Evolutionary conservation across 2,797 vertebrate species (phyloP), one percentile per base, ranked within the genome.

Genomic region (Eurystomus glaucurus): DNA sequence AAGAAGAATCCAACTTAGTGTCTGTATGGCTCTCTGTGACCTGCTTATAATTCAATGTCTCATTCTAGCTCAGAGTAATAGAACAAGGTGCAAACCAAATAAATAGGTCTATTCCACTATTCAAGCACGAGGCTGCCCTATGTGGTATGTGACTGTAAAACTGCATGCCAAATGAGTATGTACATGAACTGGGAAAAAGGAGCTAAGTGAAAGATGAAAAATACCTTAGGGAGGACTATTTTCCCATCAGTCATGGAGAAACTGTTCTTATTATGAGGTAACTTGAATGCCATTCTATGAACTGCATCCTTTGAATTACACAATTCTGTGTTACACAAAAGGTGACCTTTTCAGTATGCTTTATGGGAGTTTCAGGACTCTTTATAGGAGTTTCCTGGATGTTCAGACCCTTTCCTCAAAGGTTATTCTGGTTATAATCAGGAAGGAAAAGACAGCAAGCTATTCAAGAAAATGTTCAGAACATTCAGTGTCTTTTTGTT

Each of bases 321-420:
- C 41, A 83, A 43, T 85, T 94, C 66, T 85, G 28, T 20, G 4
- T 58, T 94, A 80, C 77, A 84, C 71, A 97, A 93, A 95, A 66
- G 68, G 37, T 96, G 95, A 98, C 94, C 92, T 97, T 97, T 90
- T 95, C 87, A 93, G 26, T 90, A 87, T 92, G 95, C 82, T 96
- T 96, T 90, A 66, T 84, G 64, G 5, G 4, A 91, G 55, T 86
- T 84, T 89, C 83, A 74, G 21, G 85, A 88, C 88, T 94, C 68
- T 91, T 97, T 88, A 62, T 88, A 62, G 8, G 7, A 93, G n/a
- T 84, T 90, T 65, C 13, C 52, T 90, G 66, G 74, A 79, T 31
- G 21, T 89, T 96, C 94, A 97, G 74, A 50, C 58, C 18, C 66
- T 97, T 91, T 97, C 64, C 76, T 80, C 79, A 88, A 69, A 96